Base-by-base conservation (phyloP, 2,888 invertebrate genomes). In the Eupithecia subumbrata region DNA sequence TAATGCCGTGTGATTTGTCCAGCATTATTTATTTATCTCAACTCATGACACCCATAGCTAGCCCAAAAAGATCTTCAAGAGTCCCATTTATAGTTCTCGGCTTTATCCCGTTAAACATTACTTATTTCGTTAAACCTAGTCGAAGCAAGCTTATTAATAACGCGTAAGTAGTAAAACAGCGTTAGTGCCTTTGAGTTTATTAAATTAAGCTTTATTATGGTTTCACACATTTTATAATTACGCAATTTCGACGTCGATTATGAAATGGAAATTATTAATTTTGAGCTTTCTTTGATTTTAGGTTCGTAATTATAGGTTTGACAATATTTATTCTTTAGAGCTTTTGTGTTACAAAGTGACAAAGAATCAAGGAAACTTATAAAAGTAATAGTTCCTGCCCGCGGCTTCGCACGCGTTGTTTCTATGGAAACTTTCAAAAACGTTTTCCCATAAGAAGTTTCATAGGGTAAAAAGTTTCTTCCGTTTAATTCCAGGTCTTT, bases 181-280 rank as follows among this genome's bases (percentile, higher is more conserved):
- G 56, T 22, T 56, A 22, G 60, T 60, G 56, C 60, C 25, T 60
- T 25, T 60, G 25, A 60, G 60, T 60, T 60, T 60, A 60, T 60
- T 25, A 25, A 60, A 25, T 12, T 60, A 60, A 60, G 60, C 60
- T 60, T 25, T 60, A 60, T 25, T 25, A 60, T 12, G 22, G 12
- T 60, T 60, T 60, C 25, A 25, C 5, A 14, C 22, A 60, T 60
- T 25, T 22, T 12, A 56, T 56, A 25, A 60, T 22, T 60, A 60
- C 60, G 3, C 22, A 60, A 22, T 60, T 60, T 60, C 25, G 25
- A 60, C 25, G 60, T 60, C 60, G 60, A 60, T 60, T 60, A 60
- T 25, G 25, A 2, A 14, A 22, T 9, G 14, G 25, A 60, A 60
- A 60, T 56, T 60, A 56, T 25, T 25, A 25, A 60, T 60, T 60